phyloP scores from a whole-genome alignment of 2,888 invertebrate genomes.

The Sipha maydis region DNA sequence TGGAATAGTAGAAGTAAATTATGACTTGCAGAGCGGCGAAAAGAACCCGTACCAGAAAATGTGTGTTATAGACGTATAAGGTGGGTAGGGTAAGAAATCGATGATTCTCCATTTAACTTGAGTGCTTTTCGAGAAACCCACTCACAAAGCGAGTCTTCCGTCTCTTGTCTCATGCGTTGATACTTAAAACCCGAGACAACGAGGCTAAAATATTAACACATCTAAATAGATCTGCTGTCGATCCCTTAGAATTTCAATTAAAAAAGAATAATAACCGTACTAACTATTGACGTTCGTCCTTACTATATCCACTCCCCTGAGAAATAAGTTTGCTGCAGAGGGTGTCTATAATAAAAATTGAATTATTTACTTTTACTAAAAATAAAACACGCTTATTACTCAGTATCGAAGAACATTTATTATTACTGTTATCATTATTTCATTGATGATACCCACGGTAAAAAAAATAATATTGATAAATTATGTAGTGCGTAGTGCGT shows the following conservation, averaged over 20 bases:
- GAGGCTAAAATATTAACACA: conserved; percentile 25
- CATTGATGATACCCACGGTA: neutral
- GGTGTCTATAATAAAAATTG: neutral
- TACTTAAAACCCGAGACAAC: conserved; percentile 19
- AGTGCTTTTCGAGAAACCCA: conserved; percentile 27
- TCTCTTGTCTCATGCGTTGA: neutral
- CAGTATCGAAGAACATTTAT: too few relatives aligned
- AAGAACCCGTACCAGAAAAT: neutral
- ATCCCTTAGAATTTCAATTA: neutral
- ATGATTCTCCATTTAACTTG: conserved; percentile 46
- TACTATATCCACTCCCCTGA: neutral
- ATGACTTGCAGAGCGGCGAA: conserved; percentile 2
- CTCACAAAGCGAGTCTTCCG: neutral
- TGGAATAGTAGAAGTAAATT: conserved; percentile 4
- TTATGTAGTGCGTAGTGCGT: too few relatives aligned
- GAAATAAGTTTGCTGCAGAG: neutral
- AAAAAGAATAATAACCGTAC: conserved; percentile 21
- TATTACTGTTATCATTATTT: neutral
- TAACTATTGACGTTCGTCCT: conserved; percentile 4
- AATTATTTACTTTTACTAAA: neutral
- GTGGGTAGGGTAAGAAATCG: neutral
- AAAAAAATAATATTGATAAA: too few relatives aligned
- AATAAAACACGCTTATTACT: too few relatives aligned
- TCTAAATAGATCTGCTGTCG: neutral
- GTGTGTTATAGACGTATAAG: neutral